Evolutionary conservation across 2,888 invertebrate species (phyloP), one percentile per base, ranked within the genome.

Genomic region (Noctua fimbriata): DNA sequence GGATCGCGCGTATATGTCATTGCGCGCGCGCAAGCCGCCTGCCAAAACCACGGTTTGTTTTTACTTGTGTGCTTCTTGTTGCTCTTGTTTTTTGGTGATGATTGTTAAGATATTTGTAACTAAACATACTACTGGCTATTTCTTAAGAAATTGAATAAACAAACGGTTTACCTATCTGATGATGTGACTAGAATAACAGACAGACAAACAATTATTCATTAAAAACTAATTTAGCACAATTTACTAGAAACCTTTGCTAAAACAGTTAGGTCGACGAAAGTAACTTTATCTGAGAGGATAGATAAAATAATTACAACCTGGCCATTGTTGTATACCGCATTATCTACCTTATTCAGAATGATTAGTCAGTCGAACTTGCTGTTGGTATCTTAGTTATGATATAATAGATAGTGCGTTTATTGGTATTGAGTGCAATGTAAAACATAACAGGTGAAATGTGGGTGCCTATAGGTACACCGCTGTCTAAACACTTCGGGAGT

Each of bases 1-100:
- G 97, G 97, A 97, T 77, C 95, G 97, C 78, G 97, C 97, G 76
- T 97, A 97, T 84, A 97, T 97, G 97, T 97, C 97, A 72, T 90
- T 97, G 93, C 95, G 97, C 79, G 97, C 96, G 87, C 95, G 97
- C 90, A 96, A 96, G 89, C 97, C 97, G 36, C 93, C 93, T 79
- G 86, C 93, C 9, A 95, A 93, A 73, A 94, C 94, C 76, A 95
- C 96, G 94, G 95, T 96, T 90, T 76, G 95, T 93, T 87, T 86
- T 81, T 63, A 73, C 76, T 73, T 79, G 24, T 83, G 73, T 84
- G 76, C 77, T 67, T 70, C 44, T 78, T 32, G 60, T 70, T 77
- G 73, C 60, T 44, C 69, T 71, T 0, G 24, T 80, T 80, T 81
- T 82, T 75, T 44, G 0, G 55, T 41, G 24, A 41, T n/a, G 32